A percentile compares a stretch with the other conserved stretches of the same genome.
These are phyloP conservation scores for Myotis findleyi DNA, from an alignment of 2,797 vertebrate species.

Conservation along the genomic window DNA sequence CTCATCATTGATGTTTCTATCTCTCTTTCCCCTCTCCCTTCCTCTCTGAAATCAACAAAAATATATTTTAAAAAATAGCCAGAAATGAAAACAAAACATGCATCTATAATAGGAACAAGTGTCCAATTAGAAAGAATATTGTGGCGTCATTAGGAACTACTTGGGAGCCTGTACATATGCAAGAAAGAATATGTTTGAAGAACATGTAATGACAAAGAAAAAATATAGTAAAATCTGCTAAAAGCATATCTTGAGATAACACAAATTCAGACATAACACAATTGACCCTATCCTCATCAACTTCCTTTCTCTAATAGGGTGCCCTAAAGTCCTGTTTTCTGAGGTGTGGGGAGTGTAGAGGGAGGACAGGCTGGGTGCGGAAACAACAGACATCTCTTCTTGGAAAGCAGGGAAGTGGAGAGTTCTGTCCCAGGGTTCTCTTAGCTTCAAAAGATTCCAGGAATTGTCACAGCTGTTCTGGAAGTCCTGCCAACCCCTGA, in stretches of 20 bases:
- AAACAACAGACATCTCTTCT: not conserved
- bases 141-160: not conserved
- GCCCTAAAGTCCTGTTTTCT: not conserved
- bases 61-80: not conserved
- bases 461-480: not conserved
- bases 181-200: not conserved
- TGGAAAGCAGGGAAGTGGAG: not conserved
- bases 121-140: conserved; percentile 12
- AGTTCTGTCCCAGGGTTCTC: not conserved
- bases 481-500: not conserved
- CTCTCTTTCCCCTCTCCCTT: not conserved
- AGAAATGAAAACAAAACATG: not conserved
- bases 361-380: not conserved
- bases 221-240: not conserved
- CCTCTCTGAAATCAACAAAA: too few species aligned
- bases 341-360: not conserved
- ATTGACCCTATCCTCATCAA: not conserved
- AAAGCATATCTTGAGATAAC: not conserved
- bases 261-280: not conserved
- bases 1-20: not conserved
- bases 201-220: not conserved
- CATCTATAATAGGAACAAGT: conserved; percentile 5
- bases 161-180: too few species aligned
- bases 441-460: not conserved
- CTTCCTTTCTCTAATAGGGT: not conserved